A percentile compares a stretch with the other conserved stretches of the same genome.
Evolutionary conservation across 1,140 invertebrate genomes (phyloP).

Genomic region (Eurosta solidaginis): DNA sequence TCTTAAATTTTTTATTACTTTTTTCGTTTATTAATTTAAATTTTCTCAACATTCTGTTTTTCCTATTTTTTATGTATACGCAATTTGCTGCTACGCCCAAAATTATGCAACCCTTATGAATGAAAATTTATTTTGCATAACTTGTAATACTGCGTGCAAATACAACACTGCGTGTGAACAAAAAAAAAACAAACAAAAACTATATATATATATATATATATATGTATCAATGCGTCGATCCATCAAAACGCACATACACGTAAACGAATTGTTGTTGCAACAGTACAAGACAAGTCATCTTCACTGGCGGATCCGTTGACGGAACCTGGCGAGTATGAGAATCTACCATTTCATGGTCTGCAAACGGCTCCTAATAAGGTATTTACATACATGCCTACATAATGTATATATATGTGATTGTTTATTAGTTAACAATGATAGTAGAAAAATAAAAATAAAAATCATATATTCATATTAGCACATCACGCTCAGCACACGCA

Average conservation of each 20-base stretch:
- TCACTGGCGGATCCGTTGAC: slow-evolving; percentile 60
- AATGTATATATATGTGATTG: not conserved
- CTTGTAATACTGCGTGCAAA: not conserved
- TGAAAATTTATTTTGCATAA: not conserved
- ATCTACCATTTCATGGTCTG: slow-evolving; percentile 89
- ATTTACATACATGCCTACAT: slow-evolving; percentile 49
- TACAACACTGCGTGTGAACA: not conserved
- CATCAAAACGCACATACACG: slow-evolving; percentile 31
- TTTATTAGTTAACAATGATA: not conserved
- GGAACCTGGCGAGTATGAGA: slow-evolving; percentile 83
- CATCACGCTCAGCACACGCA: not conserved
- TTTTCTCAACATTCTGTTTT: slow-evolving; percentile 20
- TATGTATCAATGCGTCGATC: not conserved
- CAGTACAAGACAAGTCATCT: slow-evolving; percentile 60
- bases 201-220: no score
- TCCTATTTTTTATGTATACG: not conserved
- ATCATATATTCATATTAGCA: no score
- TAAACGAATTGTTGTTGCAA: slow-evolving; percentile 16
- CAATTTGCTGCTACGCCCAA: not conserved
- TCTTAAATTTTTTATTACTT: slow-evolving; percentile 21
- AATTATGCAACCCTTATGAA: not conserved
- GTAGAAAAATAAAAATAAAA: not conserved
- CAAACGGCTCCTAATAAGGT: slow-evolving; percentile 90
- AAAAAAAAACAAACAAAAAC: no score
- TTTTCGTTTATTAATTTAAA: not conserved